Evolutionary conservation across 2,888 invertebrate species (phyloP).

Genomic region (Mechanitis mazaeus): DNA sequence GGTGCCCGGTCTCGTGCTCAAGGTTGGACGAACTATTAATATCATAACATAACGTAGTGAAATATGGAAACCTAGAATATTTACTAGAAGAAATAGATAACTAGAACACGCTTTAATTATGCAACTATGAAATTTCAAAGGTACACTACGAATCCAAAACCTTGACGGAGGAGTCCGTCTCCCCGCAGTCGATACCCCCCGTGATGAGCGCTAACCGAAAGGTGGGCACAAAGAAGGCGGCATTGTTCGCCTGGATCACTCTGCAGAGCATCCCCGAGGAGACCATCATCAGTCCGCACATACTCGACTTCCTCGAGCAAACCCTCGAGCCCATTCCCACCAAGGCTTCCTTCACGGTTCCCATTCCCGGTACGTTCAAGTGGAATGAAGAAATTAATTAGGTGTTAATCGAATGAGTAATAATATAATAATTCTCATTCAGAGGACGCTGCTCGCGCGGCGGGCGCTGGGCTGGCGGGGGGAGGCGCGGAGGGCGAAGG

Average conservation of each 20-base stretch:
- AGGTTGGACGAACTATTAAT: constrained; percentile 63
- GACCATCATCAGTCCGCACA: constrained; percentile 97
- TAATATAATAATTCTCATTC: too few species aligned
- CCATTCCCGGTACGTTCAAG: constrained; percentile 48
- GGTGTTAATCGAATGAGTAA: too few species aligned
- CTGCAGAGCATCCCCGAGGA: constrained; percentile 98
- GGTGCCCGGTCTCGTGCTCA: constrained; percentile 93
- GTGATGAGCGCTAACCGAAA: constrained; percentile 54
- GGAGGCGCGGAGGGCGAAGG: constrained; percentile 38
- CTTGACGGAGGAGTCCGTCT: constrained; percentile 76
- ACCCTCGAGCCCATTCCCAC: constrained; percentile 96
- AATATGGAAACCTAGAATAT: neutral
- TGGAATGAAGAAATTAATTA: neutral
- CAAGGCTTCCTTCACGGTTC: constrained; percentile 68
- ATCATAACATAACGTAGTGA: neutral
- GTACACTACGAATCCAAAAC: constrained; percentile 90
- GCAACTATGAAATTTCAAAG: constrained; percentile 44
- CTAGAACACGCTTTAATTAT: neutral
- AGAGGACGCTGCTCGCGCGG: constrained; percentile 13
- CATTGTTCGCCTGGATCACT: constrained; percentile 96
- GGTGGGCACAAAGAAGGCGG: constrained; percentile 88
- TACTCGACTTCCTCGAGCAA: constrained; percentile 97
- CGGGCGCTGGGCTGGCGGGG: constrained; percentile 43
- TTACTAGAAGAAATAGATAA: neutral
- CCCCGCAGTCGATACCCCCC: constrained; percentile 48